Evolutionary conservation across 2,113 vertebrate genomes (phyloP).

Genomic region (Seriola dumerili): DNA sequence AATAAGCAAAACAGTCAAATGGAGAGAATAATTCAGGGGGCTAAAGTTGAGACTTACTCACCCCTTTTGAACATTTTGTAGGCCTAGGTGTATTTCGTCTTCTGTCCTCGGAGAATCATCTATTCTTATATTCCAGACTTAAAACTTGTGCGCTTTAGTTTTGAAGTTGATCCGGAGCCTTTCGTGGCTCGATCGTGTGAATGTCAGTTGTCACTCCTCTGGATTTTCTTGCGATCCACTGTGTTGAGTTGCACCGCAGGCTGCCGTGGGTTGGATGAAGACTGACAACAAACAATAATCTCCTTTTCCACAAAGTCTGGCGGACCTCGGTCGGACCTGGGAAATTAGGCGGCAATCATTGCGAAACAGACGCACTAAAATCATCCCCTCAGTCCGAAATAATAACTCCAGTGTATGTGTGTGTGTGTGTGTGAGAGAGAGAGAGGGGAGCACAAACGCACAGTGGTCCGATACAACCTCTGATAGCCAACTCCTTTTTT

Average conservation of each 20-base stretch:
- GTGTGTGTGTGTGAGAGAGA: slow-evolving; percentile 2
- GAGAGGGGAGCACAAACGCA: slow-evolving; percentile 17
- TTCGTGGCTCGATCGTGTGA: slow-evolving; percentile 18
- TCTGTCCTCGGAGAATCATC: slow-evolving; percentile 80
- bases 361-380: slow-evolving; percentile 33
- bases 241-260: slow-evolving; percentile 36
- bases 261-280: slow-evolving; percentile 1
- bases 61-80: slow-evolving; percentile 85
- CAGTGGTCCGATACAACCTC: slow-evolving; percentile 42
- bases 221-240: slow-evolving; percentile 36
- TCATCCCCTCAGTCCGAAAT: slow-evolving; percentile 37
- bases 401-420: slow-evolving; percentile 50
- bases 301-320: slow-evolving; percentile 63
- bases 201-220: slow-evolving; percentile 68
- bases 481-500: slow-evolving; percentile 53
- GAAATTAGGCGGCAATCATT: slow-evolving; percentile 33
- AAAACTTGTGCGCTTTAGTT: slow-evolving; percentile 70
- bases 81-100: slow-evolving; percentile 71
- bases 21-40: neutral
- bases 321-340: slow-evolving; percentile 28
- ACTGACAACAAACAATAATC: slow-evolving; percentile 33
- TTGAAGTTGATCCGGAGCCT: slow-evolving; percentile 69
- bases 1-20: neutral
- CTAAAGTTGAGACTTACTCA: slow-evolving; percentile 73
- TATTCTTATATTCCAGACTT: slow-evolving; percentile 83